Evolutionary conservation across 2,888 invertebrate species (phyloP).

Genomic region (Maniola hyperantus): DNA sequence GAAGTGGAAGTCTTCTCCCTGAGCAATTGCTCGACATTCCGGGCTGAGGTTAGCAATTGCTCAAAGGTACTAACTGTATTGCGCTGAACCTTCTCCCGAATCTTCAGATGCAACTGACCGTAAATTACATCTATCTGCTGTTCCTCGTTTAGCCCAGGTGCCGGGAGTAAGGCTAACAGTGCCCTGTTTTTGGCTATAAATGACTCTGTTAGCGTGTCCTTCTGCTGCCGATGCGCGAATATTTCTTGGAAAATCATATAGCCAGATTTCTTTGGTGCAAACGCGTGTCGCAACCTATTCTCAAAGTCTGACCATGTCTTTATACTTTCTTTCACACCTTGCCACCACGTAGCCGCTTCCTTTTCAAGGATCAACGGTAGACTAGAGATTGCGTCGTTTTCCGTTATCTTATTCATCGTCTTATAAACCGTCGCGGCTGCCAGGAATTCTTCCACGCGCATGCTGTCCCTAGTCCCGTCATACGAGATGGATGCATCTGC

Average conservation of each 20-base stretch:
- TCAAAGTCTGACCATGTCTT: not conserved
- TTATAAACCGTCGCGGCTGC: not conserved
- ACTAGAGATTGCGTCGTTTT: not conserved
- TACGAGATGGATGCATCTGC: not conserved
- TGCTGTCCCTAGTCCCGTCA: not conserved
- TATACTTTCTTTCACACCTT: not conserved
- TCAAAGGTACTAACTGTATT: not conserved
- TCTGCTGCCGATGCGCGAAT: not conserved
- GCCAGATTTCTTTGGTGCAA: not conserved
- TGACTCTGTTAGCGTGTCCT: not conserved
- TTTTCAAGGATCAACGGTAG: not conserved
- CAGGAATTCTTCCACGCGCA: not conserved
- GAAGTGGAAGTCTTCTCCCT: not conserved
- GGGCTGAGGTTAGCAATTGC: not conserved
- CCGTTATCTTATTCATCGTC: not conserved
- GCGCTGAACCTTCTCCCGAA: not conserved
- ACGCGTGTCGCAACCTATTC: not conserved
- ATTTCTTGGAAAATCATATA: not conserved
- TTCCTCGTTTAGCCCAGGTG: not conserved
- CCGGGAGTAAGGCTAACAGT: not conserved
- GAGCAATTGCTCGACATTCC: not conserved
- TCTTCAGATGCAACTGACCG: not conserved
- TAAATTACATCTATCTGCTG: not conserved
- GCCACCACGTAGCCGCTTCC: not conserved
- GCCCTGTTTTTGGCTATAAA: not conserved